Conservation (phyloP, 2,797 vertebrate genomes). For the Scyliorhinus canicula region DNA sequence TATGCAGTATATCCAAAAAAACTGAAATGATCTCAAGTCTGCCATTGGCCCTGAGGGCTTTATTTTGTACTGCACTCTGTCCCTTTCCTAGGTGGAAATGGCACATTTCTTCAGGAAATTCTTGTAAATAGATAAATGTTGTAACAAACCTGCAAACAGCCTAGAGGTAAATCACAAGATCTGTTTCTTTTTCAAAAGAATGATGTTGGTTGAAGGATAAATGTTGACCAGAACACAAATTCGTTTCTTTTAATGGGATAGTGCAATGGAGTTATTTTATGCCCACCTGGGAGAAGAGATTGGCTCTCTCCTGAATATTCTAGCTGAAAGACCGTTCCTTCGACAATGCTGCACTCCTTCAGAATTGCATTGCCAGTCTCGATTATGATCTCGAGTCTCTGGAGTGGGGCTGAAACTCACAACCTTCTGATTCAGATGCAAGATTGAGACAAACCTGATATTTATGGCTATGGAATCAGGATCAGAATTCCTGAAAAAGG, state of each 20-base stretch:
- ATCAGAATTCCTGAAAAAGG: too few species aligned
- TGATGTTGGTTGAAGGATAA: not conserved
- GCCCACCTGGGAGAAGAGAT: not conserved
- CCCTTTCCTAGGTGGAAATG: not conserved
- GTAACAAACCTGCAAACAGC: not conserved
- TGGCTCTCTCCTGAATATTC: too few species aligned
- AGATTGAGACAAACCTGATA: not conserved
- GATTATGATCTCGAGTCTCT: not conserved
- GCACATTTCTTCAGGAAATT: not conserved
- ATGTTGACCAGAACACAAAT: not conserved
- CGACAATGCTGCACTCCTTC: not conserved
- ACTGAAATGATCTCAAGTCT: too few species aligned
- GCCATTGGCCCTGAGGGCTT: too few species aligned
- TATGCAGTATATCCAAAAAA: too few species aligned
- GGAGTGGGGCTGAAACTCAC: not conserved
- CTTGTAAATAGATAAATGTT: not conserved
- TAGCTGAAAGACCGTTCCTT: too few species aligned
- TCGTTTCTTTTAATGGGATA: not conserved
- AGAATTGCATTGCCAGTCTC: too few species aligned
- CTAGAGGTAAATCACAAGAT: not conserved
- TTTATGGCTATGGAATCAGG: too few species aligned
- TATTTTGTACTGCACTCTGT: not conserved
- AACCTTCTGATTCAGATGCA: not conserved
- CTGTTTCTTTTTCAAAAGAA: not conserved
- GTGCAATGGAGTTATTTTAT: not conserved